Evolutionary conservation across 1,140 invertebrate species (phyloP).

Genomic region (Drosophila jambulina): DNA sequence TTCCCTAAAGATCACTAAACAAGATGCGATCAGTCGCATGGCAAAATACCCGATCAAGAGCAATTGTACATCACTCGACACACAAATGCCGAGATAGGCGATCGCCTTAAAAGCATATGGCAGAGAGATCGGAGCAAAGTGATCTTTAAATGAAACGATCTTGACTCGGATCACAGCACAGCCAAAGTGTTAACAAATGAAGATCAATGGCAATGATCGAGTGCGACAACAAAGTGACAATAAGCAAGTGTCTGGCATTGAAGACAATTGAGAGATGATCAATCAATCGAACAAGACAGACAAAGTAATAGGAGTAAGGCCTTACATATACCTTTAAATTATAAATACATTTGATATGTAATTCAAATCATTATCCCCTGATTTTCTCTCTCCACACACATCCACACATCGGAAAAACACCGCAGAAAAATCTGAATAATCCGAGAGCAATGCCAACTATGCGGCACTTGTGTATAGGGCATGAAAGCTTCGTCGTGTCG

Average conservation of each 20-base stretch:
- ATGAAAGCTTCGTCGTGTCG: slow-evolving; percentile 81
- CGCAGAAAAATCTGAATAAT: slow-evolving; percentile 60
- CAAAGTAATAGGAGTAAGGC: background rate
- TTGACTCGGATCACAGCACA: slow-evolving; percentile 42
- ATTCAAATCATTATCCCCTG: slow-evolving; percentile 2
- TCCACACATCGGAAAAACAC: no score
- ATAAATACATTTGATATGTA: background rate
- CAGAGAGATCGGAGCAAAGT: slow-evolving; percentile 8
- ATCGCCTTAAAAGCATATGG: slow-evolving; percentile 26
- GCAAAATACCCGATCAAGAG: slow-evolving; percentile 33
- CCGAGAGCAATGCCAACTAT: slow-evolving; percentile 61
- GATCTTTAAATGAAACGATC: slow-evolving; percentile 39
- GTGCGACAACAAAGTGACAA: slow-evolving; percentile 44
- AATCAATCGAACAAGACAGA: background rate
- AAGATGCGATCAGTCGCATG: slow-evolving; percentile 36
- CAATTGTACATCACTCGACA: slow-evolving; percentile 37
- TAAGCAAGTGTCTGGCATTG: slow-evolving; percentile 27
- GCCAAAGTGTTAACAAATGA: slow-evolving; percentile 37
- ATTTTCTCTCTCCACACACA: background rate
- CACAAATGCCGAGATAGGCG: slow-evolving; percentile 30
- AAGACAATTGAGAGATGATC: slow-evolving; percentile 22
- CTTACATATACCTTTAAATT: background rate
- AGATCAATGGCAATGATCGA: slow-evolving; percentile 38
- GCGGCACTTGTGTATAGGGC: slow-evolving; percentile 79
- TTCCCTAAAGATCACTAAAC: slow-evolving; percentile 10